Evolutionary conservation across 1,140 invertebrate genomes (phyloP).

Genomic region (Thereuonema tuberculata): DNA sequence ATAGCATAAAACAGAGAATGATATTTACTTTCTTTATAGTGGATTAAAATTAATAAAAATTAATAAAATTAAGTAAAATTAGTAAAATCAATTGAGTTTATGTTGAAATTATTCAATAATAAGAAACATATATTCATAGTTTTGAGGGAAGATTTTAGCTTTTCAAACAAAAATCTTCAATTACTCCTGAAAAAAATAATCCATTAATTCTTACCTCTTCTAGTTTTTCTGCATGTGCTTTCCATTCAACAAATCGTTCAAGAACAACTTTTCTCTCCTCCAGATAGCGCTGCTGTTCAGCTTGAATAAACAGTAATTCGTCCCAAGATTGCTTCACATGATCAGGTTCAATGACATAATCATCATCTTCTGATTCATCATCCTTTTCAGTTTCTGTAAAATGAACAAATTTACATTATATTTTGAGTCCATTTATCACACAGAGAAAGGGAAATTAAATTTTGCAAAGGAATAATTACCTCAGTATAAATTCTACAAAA

Average conservation of each 20-base stretch:
- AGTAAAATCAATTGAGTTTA: too few relatives aligned
- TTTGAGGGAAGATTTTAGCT: too few relatives aligned
- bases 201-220: too few relatives aligned
- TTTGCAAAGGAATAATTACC: neutral
- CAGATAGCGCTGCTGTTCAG: slow-evolving; percentile 66
- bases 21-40: too few relatives aligned
- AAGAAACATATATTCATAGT: too few relatives aligned
- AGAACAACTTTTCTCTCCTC: slow-evolving; percentile 50
- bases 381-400: slow-evolving; percentile 20
- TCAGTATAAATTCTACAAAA: too few relatives aligned
- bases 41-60: too few relatives aligned
- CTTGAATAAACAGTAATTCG: slow-evolving; percentile 65
- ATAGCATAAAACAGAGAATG: too few relatives aligned
- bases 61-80: too few relatives aligned
- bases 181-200: too few relatives aligned
- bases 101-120: too few relatives aligned
- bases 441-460: neutral
- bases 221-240: neutral
- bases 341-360: slow-evolving; percentile 43
- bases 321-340: slow-evolving; percentile 68
- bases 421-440: neutral
- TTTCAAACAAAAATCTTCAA: too few relatives aligned
- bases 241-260: neutral
- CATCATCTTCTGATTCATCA: slow-evolving; percentile 19
- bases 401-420: neutral